These are phyloP conservation scores for Hylaea fasciaria DNA, from an alignment of 2,888 invertebrate genomes.

Conservation along the genomic window DNA sequence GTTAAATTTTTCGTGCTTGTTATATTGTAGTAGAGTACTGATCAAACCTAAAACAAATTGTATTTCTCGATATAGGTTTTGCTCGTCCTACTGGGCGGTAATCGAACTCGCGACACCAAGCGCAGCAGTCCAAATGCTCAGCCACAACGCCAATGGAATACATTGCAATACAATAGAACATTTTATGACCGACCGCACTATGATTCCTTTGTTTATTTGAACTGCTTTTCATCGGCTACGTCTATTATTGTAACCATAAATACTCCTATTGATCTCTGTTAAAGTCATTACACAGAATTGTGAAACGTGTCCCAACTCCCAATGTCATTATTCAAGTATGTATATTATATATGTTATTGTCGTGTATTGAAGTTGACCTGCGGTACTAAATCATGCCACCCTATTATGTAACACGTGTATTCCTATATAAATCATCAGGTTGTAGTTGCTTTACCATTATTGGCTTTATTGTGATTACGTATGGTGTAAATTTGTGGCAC, in stretches of 20 bases:
- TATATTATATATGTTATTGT: constrained; percentile 22
- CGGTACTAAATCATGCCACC: constrained; percentile 28
- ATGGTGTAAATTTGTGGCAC: constrained; percentile 10
- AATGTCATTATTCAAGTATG: constrained; percentile 14
- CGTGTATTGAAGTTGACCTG: constrained; percentile 23
- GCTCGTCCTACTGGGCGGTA: too few species aligned
- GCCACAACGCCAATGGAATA: background rate
- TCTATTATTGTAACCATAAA: background rate
- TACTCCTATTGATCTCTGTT: constrained; percentile 8
- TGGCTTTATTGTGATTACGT: constrained; percentile 1
- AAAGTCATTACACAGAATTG: constrained; percentile 8
- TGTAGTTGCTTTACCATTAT: constrained; percentile 11
- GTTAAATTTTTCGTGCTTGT: too few species aligned
- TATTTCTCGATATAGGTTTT: too few species aligned
- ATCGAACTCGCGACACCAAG: too few species aligned
- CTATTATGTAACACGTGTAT: constrained; percentile 31
- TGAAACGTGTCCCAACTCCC: constrained; percentile 13
- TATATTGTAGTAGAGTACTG: too few species aligned
- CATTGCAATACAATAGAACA: constrained; percentile 1
- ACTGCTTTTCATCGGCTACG: background rate
- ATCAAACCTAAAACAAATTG: too few species aligned
- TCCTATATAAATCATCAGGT: constrained; percentile 24
- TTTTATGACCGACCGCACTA: background rate
- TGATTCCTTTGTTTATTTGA: background rate
- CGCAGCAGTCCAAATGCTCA: too few species aligned